Evolutionary conservation across 2,888 invertebrate genomes (phyloP).

Genomic region (Cantharis rustica): DNA sequence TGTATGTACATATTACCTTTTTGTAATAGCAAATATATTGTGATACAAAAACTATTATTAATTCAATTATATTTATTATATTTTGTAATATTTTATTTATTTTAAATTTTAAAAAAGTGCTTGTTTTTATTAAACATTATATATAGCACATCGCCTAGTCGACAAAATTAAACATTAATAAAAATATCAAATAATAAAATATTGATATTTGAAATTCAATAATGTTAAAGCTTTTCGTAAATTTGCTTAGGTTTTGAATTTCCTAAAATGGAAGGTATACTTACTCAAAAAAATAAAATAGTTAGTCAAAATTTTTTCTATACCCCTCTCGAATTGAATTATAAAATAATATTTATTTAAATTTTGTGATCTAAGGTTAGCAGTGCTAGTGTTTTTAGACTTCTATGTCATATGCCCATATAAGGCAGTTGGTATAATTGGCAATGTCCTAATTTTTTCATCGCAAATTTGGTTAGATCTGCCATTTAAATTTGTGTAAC

Average conservation of each 20-base stretch:
- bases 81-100: background rate
- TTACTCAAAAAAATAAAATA: too few relatives aligned
- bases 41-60: slow-evolving; percentile 18
- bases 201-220: too few relatives aligned
- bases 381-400: background rate
- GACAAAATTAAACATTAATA: too few relatives aligned
- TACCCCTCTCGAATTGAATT: background rate
- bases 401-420: background rate
- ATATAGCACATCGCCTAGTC: background rate
- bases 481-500: background rate
- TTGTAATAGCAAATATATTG: background rate
- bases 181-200: too few relatives aligned
- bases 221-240: background rate
- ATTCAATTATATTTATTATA: slow-evolving; percentile 20
- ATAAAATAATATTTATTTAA: background rate
- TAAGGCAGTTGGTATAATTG: background rate
- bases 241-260: background rate
- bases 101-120: background rate
- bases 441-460: background rate
- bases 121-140: background rate
- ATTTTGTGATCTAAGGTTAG: background rate
- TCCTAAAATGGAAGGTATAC: background rate
- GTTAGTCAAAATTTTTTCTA: background rate
- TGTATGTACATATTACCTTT: background rate
- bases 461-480: background rate